Percentiles rank a stretch among this genome's conserved stretches.
Evolutionary conservation across 2,888 invertebrate species (phyloP).

Genomic region (Tinea trinotella): DNA sequence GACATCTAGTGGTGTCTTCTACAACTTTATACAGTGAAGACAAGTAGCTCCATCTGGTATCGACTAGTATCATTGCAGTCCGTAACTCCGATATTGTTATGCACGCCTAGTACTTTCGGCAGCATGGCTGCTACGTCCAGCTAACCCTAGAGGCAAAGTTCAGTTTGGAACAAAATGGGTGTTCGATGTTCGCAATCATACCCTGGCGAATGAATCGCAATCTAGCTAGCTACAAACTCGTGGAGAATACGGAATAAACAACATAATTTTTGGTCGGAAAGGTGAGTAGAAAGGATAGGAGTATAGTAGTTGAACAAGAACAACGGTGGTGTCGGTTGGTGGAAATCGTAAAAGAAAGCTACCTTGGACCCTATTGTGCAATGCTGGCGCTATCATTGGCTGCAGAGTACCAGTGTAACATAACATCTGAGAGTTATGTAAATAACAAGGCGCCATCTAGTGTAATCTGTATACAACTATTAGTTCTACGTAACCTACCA

Average conservation of each 20-base stretch:
- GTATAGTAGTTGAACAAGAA: too few relatives aligned
- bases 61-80: constrained; percentile 21
- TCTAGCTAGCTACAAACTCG: too few relatives aligned
- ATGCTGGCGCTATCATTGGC: constrained; percentile 16
- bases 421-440: not conserved
- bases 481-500: too few relatives aligned
- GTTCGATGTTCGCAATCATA: not conserved
- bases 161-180: not conserved
- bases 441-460: not conserved
- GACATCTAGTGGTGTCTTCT: not conserved
- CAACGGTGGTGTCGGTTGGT: not conserved
- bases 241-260: too few relatives aligned
- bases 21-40: not conserved
- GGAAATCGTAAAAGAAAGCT: not conserved
- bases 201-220: constrained; percentile 1
- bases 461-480: not conserved
- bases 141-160: constrained; percentile 17
- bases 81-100: constrained; percentile 19
- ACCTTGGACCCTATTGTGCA: not conserved
- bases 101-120: constrained; percentile 27
- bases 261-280: too few relatives aligned
- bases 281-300: too few relatives aligned
- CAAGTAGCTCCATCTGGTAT: constrained; percentile 24
- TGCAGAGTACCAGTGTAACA: not conserved
- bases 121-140: constrained; percentile 29